Percentiles rank a stretch among this genome's conserved stretches.
Evolutionary conservation across 2,797 vertebrate species (phyloP).

Genomic region (Malacoraja senta): DNA sequence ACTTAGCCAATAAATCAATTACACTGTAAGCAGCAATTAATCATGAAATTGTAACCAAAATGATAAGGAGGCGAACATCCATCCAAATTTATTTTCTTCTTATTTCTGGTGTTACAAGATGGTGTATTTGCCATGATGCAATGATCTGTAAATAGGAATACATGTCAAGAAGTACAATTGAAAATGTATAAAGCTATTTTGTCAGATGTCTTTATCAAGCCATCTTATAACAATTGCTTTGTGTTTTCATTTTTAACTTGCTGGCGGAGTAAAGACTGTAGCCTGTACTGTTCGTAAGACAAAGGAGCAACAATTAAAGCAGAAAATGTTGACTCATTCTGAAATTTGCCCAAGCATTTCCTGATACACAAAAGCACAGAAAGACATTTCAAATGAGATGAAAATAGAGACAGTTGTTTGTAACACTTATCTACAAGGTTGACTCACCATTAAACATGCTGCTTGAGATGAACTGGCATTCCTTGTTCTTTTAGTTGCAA

Average conservation of each 20-base stretch:
- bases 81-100: not conserved
- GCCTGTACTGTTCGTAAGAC: slow-evolving; percentile 4
- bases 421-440: not conserved
- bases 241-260: slow-evolving; percentile 32
- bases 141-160: not conserved
- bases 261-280: not conserved
- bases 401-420: slow-evolving; percentile 28
- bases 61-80: no score
- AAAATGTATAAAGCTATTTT: not conserved
- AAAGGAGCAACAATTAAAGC: slow-evolving; percentile 3
- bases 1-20: no score
- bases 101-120: not conserved
- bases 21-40: no score
- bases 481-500: not conserved
- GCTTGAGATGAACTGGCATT: not conserved
- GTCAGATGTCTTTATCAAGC: not conserved
- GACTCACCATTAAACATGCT: not conserved
- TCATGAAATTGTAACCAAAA: no score
- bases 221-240: not conserved
- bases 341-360: not conserved
- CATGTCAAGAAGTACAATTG: not conserved
- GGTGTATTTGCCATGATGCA: not conserved
- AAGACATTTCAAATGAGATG: not conserved
- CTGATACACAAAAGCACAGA: slow-evolving; percentile 10
- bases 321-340: slow-evolving; percentile 13